A percentile compares a stretch with the other conserved stretches of the same genome.
phyloP scores from a whole-genome alignment of 2,797 vertebrate genomes.

The Myotis vivesi region DNA sequence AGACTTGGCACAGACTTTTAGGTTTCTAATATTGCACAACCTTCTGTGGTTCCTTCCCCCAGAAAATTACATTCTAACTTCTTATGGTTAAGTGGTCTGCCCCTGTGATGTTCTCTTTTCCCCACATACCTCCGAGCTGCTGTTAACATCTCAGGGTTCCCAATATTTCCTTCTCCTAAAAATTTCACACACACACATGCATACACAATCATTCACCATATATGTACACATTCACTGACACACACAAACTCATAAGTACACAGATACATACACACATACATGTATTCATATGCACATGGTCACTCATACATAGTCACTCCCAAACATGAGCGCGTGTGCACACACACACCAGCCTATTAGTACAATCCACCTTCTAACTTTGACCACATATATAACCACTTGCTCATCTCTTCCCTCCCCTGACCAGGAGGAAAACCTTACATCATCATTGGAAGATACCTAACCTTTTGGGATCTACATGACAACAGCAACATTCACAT shows the following conservation, averaged over 20 bases:
- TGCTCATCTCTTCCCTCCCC: neutral
- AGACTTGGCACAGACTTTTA: constrained; percentile 44
- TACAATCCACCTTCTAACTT: neutral
- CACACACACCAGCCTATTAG: neutral
- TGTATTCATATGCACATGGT: neutral
- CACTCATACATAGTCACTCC: neutral
- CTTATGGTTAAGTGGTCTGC: neutral
- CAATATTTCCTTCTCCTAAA: neutral
- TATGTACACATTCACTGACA: neutral
- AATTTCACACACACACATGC: neutral
- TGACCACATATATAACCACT: neutral
- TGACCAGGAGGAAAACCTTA: neutral
- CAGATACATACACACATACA: neutral
- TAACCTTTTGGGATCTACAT: neutral
- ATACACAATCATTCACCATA: neutral
- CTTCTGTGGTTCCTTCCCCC: constrained; percentile 38
- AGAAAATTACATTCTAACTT: constrained; percentile 55
- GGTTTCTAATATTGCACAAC: constrained; percentile 56
- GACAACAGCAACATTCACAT: neutral
- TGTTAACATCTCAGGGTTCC: neutral
- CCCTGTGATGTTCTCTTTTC: neutral
- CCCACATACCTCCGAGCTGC: neutral
- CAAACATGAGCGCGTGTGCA: neutral
- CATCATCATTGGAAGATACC: neutral
- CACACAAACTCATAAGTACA: neutral